Base-by-base conservation (phyloP, 2,888 invertebrate genomes). In the Yponomeuta malinellus region DNA sequence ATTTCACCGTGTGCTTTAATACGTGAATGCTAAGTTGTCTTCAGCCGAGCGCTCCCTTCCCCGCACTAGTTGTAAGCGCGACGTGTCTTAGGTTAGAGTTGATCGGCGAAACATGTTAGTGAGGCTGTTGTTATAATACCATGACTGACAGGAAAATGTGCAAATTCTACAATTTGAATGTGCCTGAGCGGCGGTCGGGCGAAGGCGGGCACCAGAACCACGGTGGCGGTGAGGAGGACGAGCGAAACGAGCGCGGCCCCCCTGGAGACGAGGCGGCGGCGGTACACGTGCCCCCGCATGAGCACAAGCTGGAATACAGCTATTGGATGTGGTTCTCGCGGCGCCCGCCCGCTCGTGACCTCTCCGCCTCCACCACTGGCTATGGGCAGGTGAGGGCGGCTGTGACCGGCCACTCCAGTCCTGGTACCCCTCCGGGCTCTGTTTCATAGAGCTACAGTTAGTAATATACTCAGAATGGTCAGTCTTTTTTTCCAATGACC, bases 251-350 rank as follows among this genome's bases (percentile, higher is more conserved):
- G 3, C 52, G 52, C 4, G 52, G 52, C 15, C 52, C 52, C 15
- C 12, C 15, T 12, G 75, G 80, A 33, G 89, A 90, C 9, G 89
- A 89, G 68, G 83, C 86, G 68, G 75, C 81, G 73, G 83, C 89
- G 71, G 90, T 88, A 48, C 82, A 82, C 73, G 96, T 97, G 83
- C 96, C 95, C 73, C 95, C 96, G 74, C 95, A 96, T 76, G 98
- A 98, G 89, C 98, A 99, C 88, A 96, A 96, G 86, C 93, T 99
- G 79, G 98, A 99, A 88, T 97, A 97, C 91, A 95, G 96, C 76
- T 99, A 98, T 88, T 97, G 97, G 90, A 93, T 98, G 86, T 99
- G 98, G 98, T 98, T 95, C 83, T 93, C 94, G 66, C 87, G 93
- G 76, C 93, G 94, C 79, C 93, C 93, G 59, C 89, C 90, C 73